A percentile compares a stretch with the other conserved stretches of the same genome.
These are phyloP conservation scores for Luffia ferchaultella DNA, from an alignment of 2,888 invertebrate species.

Conservation along the genomic window DNA sequence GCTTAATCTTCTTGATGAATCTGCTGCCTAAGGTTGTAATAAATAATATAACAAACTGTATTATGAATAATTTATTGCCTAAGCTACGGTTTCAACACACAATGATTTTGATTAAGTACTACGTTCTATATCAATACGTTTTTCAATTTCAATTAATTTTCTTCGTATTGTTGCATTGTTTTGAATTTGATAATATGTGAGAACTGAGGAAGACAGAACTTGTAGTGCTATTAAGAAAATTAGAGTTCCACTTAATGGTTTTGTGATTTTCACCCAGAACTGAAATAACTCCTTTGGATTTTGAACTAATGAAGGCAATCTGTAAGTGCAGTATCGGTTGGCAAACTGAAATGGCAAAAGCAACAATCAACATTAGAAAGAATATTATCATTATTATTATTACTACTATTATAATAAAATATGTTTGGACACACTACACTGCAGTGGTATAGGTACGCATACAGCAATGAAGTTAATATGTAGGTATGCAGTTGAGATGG, in stretches of 20 bases:
- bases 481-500: too few species aligned
- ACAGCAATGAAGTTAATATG: too few species aligned
- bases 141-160: conserved; percentile 43
- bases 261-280: conserved; percentile 59
- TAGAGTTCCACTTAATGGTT: conserved; percentile 56
- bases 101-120: neutral
- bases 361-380: too few species aligned
- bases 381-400: too few species aligned
- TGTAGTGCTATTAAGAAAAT: conserved; percentile 57
- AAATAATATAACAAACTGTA: too few species aligned
- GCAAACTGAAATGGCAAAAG: conserved; percentile 63
- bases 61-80: too few species aligned
- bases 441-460: too few species aligned
- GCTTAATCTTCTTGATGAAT: too few species aligned
- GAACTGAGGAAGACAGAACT: conserved; percentile 53
- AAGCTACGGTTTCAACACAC: too few species aligned
- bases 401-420: too few species aligned
- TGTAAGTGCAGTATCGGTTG: conserved; percentile 66
- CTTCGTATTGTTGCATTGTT: conserved; percentile 44
- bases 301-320: conserved; percentile 69
- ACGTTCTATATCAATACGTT: conserved; percentile 16
- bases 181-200: conserved; percentile 70
- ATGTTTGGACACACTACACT: too few species aligned
- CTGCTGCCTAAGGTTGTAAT: too few species aligned
- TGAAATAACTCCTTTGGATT: conserved; percentile 61